Evolutionary conservation across 2,888 invertebrate species (phyloP).

Genomic region (Leucophora obtusa): DNA sequence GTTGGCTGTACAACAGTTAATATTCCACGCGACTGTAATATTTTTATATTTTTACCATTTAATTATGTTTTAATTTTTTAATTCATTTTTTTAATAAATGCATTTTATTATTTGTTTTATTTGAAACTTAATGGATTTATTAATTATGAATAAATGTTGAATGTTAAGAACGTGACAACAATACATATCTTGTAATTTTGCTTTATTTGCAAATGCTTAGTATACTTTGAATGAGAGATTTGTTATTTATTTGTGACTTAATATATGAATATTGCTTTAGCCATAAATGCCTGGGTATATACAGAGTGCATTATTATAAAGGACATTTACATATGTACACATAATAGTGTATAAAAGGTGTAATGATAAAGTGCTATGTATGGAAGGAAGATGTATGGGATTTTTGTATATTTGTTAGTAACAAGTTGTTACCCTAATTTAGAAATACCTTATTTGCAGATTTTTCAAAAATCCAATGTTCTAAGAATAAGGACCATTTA

Average conservation of each 20-base stretch:
- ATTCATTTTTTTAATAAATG: neutral
- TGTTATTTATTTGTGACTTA: too few relatives aligned
- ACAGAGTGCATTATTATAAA: too few relatives aligned
- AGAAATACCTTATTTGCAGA: neutral
- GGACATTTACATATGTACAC: neutral
- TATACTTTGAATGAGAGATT: too few relatives aligned
- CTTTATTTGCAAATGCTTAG: too few relatives aligned
- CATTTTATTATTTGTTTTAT: neutral
- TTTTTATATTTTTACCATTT: conserved; percentile 15
- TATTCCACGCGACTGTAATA: conserved; percentile 54
- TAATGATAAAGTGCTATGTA: too few relatives aligned
- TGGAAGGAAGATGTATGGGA: too few relatives aligned
- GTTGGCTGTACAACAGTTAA: conserved; percentile 30
- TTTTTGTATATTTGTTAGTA: neutral
- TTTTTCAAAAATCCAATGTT: neutral
- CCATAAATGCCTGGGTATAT: neutral
- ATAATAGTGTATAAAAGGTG: too few relatives aligned
- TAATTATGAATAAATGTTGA: neutral
- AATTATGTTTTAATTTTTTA: neutral
- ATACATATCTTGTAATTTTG: neutral
- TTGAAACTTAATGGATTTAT: conserved; percentile 17
- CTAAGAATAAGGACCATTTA: too few relatives aligned
- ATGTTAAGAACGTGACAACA: conserved; percentile 21
- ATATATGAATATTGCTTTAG: neutral
- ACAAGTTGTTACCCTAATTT: neutral